Base-by-base conservation (phyloP, 1,140 invertebrate genomes). In the Bicyclus anynana region DNA sequence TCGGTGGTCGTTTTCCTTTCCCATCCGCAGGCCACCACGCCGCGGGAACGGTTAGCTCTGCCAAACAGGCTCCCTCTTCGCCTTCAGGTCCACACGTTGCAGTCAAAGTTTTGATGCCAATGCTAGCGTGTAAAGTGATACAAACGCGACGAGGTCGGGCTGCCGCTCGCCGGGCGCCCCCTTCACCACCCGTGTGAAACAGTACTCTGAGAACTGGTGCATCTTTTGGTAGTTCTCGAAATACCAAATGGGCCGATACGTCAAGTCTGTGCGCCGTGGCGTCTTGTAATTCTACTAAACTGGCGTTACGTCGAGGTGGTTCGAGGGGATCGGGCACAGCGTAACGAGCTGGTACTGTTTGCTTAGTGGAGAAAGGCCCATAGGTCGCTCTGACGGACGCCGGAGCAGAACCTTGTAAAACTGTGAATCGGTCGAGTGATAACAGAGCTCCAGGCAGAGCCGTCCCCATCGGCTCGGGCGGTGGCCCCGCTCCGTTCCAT, bases 281-380 rank as follows among this genome's bases (percentile, higher is more conserved):
- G 42, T 93, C 91, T 84, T 94, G 93, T 4, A 93, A 82, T 71
- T 94, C 93, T 44, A 79, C 56, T 48, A 85, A 58, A 6, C 80
- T 77, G 9, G 89, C 87, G 44, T 88, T 86, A 51, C 82, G 77
- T 76, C 64, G 80, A 35, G 80, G 82, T 27, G 80, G 86, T 60
- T 89, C 93, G 59, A 95, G 83, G 0, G 94, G 93, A 78, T 96
- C 95, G 0, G 95, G 95, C 10, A 96, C 94, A 54, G 96, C 92
- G 70, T 95, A 95, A n/a, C 95, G 90, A 0, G 95, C 95, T n/a
- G 96, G 96, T 12, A 97, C 95, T 1, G 95, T 97, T 84, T 97
- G 96, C 72, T 97, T 97, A 21, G 96, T 97, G 60, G 95, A 96
- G 87, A 97, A 97, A 1, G 96, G 96, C 2, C 97, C 97, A 70